These are phyloP conservation scores for Pipra filicauda DNA, from an alignment of 2,113 vertebrate genomes.

Conservation along the genomic window DNA sequence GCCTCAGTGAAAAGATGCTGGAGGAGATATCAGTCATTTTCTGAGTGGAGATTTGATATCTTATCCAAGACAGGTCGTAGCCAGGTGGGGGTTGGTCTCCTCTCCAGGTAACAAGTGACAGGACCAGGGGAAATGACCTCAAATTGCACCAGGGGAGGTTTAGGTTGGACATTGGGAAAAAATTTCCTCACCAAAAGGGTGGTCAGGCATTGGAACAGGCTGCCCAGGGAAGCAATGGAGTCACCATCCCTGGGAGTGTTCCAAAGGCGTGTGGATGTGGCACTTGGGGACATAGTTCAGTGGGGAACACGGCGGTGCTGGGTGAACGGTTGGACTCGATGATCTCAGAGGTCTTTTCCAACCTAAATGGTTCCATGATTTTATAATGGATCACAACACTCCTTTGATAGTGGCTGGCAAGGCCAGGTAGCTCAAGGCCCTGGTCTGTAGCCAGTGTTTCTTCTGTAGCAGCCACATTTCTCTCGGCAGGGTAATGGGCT, in stretches of 20 bases:
- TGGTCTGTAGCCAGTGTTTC: neutral
- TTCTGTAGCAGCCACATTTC: neutral
- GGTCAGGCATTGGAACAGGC: neutral
- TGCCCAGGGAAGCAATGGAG: neutral
- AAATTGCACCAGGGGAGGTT: neutral
- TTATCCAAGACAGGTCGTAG: neutral
- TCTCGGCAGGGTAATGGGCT: neutral
- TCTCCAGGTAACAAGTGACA: neutral
- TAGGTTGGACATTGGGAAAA: neutral
- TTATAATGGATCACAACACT: fast-evolving
- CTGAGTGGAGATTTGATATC: neutral
- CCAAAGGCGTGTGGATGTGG: neutral
- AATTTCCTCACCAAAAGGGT: neutral
- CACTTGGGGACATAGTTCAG: neutral
- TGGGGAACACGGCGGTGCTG: neutral
- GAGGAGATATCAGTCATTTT: neutral
- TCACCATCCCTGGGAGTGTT: neutral
- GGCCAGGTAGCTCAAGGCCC: neutral
- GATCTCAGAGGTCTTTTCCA: neutral
- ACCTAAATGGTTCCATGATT: neutral
- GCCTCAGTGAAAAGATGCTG: neutral
- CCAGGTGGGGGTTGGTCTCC: neutral
- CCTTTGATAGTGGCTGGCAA: neutral
- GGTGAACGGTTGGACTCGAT: neutral
- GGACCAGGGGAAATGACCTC: neutral